phyloP scores from a whole-genome alignment of 2,113 vertebrate species.

The Smithornis capensis region DNA sequence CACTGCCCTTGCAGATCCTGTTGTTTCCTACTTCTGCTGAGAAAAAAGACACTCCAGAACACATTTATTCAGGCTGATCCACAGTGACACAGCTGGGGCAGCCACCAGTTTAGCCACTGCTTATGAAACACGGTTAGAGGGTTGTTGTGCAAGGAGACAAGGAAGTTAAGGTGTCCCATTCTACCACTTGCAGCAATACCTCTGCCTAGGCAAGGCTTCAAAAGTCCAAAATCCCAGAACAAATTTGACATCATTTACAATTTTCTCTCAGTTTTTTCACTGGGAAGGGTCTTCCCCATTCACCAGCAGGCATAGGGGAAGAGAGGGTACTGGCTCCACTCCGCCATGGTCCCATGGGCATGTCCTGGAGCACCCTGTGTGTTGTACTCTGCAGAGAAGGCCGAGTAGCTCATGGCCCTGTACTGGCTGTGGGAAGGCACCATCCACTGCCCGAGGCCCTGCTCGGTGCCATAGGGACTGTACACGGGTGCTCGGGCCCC shows the following conservation, averaged over 20 bases:
- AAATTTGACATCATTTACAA: conserved; percentile 34
- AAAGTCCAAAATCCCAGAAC: not conserved
- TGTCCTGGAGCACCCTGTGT: conserved; percentile 78
- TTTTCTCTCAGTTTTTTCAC: not conserved
- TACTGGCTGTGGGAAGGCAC: conserved; percentile 78
- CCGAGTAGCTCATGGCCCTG: conserved; percentile 63
- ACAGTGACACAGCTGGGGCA: not conserved
- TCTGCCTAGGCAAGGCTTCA: not conserved
- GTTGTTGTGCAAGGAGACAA: not conserved
- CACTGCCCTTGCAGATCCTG: not conserved
- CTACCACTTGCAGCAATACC: not conserved
- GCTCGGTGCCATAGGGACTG: conserved; percentile 76
- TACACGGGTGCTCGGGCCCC: conserved; percentile 78
- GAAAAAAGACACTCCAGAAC: not conserved
- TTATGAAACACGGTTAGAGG: not conserved
- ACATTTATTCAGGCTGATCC: not conserved
- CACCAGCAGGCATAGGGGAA: conserved; percentile 92
- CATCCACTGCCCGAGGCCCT: conserved; percentile 83
- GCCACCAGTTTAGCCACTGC: not conserved
- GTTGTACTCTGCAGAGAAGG: conserved; percentile 81
- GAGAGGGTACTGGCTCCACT: conserved; percentile 90
- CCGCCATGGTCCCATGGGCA: conserved; percentile 79
- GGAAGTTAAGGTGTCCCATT: not conserved
- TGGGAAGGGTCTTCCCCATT: not conserved
- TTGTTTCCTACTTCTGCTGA: not conserved